Evolutionary conservation across 2,797 vertebrate species (phyloP).

Genomic region (Sebastes steindachneri): DNA sequence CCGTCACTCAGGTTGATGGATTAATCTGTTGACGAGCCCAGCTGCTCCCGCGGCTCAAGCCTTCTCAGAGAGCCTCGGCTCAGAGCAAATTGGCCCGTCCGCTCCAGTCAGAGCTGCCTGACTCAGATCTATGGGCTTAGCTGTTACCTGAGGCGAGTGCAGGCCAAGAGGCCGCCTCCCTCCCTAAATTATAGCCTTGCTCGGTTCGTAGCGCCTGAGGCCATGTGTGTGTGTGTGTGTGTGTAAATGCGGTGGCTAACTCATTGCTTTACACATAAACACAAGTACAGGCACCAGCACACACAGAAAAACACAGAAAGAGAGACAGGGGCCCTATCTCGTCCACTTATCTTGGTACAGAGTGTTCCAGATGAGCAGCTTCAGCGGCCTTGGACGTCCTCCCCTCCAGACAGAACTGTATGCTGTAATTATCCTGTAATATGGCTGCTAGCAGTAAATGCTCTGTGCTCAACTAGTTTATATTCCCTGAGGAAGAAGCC

Average conservation of each 20-base stretch:
- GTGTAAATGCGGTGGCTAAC: constrained; percentile 46
- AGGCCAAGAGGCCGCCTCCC: constrained; percentile 62
- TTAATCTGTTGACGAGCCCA: constrained; percentile 81
- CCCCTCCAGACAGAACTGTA: constrained; percentile 46
- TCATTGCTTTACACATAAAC: constrained; percentile 67
- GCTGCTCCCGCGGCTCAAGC: constrained; percentile 75
- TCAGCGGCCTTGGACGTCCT: constrained; percentile 52
- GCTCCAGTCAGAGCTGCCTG: constrained; percentile 66
- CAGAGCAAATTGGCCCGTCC: constrained; percentile 73
- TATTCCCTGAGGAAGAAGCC: constrained; percentile 24
- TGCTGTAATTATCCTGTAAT: constrained; percentile 74
- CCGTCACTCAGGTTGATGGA: constrained; percentile 80
- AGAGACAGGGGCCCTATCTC: constrained; percentile 24
- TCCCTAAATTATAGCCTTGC: constrained; percentile 75
- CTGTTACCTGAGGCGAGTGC: constrained; percentile 78
- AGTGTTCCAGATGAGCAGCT: constrained; percentile 71
- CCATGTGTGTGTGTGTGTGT: constrained; percentile 71
- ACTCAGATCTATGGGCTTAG: constrained; percentile 70
- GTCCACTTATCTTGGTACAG: constrained; percentile 66
- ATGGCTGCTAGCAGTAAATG: constrained; percentile 51
- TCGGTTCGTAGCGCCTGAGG: constrained; percentile 57
- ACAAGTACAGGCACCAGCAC: constrained; percentile 43
- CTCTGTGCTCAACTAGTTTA: constrained; percentile 11
- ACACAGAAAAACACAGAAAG: constrained; percentile 37
- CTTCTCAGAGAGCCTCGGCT: constrained; percentile 55